phyloP scores from a whole-genome alignment of 1,140 invertebrate species.

The Brachionus koreanus region DNA sequence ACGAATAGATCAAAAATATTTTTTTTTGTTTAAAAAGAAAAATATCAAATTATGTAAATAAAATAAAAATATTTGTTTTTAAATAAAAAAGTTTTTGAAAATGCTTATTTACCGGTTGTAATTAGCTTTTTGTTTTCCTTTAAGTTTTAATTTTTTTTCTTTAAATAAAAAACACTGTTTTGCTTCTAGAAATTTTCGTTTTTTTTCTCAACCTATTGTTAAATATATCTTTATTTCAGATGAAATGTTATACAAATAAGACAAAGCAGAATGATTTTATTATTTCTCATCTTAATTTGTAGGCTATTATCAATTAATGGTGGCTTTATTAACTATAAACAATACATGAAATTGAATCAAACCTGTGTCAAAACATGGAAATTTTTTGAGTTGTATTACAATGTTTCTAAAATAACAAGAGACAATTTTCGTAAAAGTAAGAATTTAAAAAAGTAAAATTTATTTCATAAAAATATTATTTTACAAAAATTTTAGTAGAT shows the following conservation, averaged over 20 bases:
- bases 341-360: neutral
- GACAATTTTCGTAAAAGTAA: neutral
- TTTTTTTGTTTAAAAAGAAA: neutral
- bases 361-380: constrained; percentile 25
- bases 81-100: neutral
- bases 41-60: constrained; percentile 20
- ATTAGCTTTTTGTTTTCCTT: neutral
- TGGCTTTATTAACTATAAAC: neutral
- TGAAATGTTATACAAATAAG: neutral
- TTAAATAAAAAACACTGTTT: neutral
- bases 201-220: neutral
- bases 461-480: too few relatives aligned
- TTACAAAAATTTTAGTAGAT: too few relatives aligned
- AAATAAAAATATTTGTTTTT: neutral
- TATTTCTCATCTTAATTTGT: neutral
- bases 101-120: neutral
- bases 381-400: neutral
- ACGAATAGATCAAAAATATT: neutral
- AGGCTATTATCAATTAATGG: neutral
- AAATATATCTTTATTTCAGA: neutral
- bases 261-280: neutral
- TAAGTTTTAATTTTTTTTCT: neutral
- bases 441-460: neutral
- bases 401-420: neutral
- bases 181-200: neutral